Percentiles rank a stretch among this genome's conserved stretches.
phyloP scores from a whole-genome alignment of 2,797 vertebrate species.

The Phylloscopus collybita region DNA sequence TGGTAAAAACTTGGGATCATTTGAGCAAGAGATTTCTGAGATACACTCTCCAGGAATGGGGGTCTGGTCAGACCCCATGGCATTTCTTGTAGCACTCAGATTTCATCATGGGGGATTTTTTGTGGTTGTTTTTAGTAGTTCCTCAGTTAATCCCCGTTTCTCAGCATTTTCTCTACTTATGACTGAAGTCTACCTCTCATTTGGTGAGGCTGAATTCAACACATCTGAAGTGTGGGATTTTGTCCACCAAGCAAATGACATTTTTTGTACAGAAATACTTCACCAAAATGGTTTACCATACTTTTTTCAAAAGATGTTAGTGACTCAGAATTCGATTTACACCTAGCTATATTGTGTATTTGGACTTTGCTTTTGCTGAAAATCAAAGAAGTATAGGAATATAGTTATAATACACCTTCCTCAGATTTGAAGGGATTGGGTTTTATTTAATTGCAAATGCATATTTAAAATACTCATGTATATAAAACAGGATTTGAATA shows the following conservation, averaged over 20 bases:
- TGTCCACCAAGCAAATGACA: not conserved
- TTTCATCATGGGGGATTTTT: not conserved
- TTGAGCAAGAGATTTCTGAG: not conserved
- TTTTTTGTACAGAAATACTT: not conserved
- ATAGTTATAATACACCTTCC: not conserved
- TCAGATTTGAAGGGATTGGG: not conserved
- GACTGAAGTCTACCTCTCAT: not conserved
- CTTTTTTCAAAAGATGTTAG: not conserved
- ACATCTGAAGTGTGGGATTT: not conserved
- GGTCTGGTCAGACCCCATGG: not conserved
- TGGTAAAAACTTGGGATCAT: not conserved
- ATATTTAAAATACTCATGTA: not conserved
- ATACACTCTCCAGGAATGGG: not conserved
- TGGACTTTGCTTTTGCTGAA: not conserved
- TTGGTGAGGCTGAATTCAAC: not conserved
- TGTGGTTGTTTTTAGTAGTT: not conserved
- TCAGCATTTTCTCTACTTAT: not conserved
- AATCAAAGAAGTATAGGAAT: not conserved
- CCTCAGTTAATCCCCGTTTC: not conserved
- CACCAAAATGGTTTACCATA: not conserved
- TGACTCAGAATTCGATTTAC: not conserved
- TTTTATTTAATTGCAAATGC: not conserved
- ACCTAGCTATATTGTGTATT: not conserved
- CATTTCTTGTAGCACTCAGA: not conserved
- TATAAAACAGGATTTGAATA: not conserved